Base-by-base conservation (phyloP, 2,888 invertebrate species). In the Sympetrum striolatum region DNA sequence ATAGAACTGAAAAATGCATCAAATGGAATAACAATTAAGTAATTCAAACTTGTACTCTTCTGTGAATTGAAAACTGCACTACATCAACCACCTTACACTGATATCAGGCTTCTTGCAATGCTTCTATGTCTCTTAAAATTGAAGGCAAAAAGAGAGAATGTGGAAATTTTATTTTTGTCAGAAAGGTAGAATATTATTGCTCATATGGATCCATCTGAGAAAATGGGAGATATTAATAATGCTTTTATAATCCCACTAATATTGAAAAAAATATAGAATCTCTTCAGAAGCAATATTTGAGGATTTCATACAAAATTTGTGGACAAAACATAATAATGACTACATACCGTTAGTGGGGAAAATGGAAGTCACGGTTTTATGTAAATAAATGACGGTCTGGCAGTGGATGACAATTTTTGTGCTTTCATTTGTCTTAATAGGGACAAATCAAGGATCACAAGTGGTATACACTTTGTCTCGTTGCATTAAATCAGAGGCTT, bases 401-500 rank as follows among this genome's bases (percentile, higher is more conserved):
- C 86, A 86, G 86, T 86, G 86, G 86, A 86, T 86, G 86, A 86
- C 86, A 86, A 60, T 35, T 64, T 86, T 86, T 86, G 86, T 86
- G 86, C 86, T 64, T 86, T 86, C 58, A 86, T 86, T 86, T 86
- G 86, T 37, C 86, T 37, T 60, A 5, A 22, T 60, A 37, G 60
- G 86, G 82, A 82, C 82, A 82, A 82, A 82, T 82, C 82, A 82
- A 82, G 58, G 60, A 86, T 60, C 86, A 64, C 86, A 64, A 39
- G 58, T 58, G 35, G 35, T 64, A 86, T 37, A 86, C 60, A 60
- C 60, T 60, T 31, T 60, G 37, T 60, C 60, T 82, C 18, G 60
- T 31, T 60, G 60, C 86, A 64, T 60, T 86, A 60, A 37, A n/a
- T n/a, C 18, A 35, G 58, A 58, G 86, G 60, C 12, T 86, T 86